These are phyloP conservation scores for Heteromyza rotundicornis DNA, from an alignment of 2,888 invertebrate genomes.

Conservation along the genomic window DNA sequence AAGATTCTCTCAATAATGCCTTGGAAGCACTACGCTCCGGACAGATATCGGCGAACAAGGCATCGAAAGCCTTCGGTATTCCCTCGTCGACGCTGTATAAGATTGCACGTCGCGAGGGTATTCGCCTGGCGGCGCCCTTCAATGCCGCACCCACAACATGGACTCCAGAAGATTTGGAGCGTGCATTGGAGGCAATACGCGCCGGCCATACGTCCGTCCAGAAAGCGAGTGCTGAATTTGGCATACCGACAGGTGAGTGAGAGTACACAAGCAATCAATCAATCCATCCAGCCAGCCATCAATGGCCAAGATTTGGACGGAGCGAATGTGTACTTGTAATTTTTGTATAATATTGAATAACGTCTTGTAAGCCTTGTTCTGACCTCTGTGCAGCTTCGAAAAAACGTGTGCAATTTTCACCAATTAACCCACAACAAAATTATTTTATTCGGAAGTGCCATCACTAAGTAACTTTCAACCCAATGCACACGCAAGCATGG, in stretches of 20 bases:
- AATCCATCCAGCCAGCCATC: no score
- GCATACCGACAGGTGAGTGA: slow-evolving; percentile 84
- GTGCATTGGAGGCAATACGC: slow-evolving; percentile 81
- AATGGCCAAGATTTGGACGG: no score
- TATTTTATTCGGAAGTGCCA: no score
- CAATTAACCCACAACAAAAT: no score
- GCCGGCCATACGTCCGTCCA: slow-evolving; percentile 83
- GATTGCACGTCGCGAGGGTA: slow-evolving; percentile 88
- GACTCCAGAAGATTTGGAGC: slow-evolving; percentile 83
- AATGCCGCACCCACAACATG: slow-evolving; percentile 89
- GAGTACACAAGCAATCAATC: slow-evolving; percentile 28
- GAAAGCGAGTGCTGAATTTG: slow-evolving; percentile 83
- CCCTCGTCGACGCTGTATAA: slow-evolving; percentile 91
- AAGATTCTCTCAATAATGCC: slow-evolving; percentile 81
- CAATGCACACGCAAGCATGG: no score
- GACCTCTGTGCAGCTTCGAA: no score
- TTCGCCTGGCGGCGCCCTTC: slow-evolving; percentile 86
- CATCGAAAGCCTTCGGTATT: slow-evolving; percentile 89
- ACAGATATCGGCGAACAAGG: slow-evolving; percentile 88
- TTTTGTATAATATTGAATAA: no score
- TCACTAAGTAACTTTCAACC: no score
- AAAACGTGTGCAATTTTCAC: no score
- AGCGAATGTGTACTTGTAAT: no score
- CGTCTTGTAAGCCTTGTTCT: no score
- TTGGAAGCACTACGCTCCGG: slow-evolving; percentile 83